Conservation (phyloP, 2,888 invertebrate genomes). For the Tipula unca region DNA sequence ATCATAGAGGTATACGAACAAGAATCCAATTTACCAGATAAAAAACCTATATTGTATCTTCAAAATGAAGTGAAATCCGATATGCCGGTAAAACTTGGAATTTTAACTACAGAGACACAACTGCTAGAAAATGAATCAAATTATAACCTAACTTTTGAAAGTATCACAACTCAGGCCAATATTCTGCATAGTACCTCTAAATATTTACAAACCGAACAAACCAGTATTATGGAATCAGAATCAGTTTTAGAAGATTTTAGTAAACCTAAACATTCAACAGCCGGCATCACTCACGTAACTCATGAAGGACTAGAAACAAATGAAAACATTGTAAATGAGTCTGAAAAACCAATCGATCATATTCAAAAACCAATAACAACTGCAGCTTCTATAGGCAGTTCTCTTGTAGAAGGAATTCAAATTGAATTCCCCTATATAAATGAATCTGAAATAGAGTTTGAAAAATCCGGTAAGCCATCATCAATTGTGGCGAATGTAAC, state of each 20-base stretch:
- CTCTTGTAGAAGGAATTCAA: background rate
- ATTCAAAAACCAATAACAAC: slow-evolving; percentile 28
- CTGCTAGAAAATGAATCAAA: background rate
- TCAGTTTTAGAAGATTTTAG: slow-evolving; percentile 31
- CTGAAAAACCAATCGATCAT: background rate
- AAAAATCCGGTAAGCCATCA: slow-evolving; percentile 27
- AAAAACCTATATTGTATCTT: background rate
- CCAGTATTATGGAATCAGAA: slow-evolving; percentile 25
- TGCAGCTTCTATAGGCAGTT: slow-evolving; percentile 27
- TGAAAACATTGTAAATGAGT: slow-evolving; percentile 21
- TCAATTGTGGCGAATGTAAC: slow-evolving; percentile 31
- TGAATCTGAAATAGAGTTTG: slow-evolving; percentile 32
- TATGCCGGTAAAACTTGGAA: background rate
- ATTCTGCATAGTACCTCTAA: slow-evolving; percentile 24
- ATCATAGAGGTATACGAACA: background rate
- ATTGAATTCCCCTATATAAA: slow-evolving; percentile 30
- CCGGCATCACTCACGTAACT: slow-evolving; percentile 17
- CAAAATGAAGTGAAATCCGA: background rate
- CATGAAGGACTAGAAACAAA: background rate
- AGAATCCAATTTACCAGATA: background rate
- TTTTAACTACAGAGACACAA: background rate
- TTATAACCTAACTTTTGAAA: slow-evolving; percentile 27
- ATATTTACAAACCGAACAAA: background rate
- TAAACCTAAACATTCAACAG: slow-evolving; percentile 30
- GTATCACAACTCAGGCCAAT: slow-evolving; percentile 40